Conservation (phyloP, 2,888 invertebrate genomes). For the Lapara coniferarum region DNA sequence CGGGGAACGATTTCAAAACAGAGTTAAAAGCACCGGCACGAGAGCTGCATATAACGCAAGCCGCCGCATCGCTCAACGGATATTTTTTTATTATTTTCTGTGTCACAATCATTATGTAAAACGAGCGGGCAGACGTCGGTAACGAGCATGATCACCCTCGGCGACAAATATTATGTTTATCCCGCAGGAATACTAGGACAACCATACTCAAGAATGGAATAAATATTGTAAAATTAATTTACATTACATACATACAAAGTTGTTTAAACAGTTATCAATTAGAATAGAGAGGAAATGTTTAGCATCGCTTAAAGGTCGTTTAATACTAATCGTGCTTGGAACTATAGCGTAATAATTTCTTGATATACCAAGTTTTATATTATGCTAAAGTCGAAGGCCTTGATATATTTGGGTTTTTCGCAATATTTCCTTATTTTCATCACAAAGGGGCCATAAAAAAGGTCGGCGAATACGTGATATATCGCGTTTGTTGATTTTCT, state of each 20-base stretch:
- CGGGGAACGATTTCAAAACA: constrained; percentile 24
- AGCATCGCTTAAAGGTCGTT: not conserved
- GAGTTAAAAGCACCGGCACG: constrained; percentile 18
- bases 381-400: not conserved
- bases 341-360: not conserved
- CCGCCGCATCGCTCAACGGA: constrained; percentile 6
- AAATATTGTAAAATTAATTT: constrained; percentile 9
- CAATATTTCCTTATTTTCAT: not conserved
- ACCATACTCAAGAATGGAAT: constrained; percentile 1
- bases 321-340: not conserved
- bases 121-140: constrained; percentile 16
- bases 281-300: not conserved
- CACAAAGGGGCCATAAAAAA: constrained; percentile 7
- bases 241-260: not conserved
- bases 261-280: not conserved
- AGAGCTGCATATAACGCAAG: constrained; percentile 19
- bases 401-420: not conserved
- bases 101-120: constrained; percentile 22
- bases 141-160: constrained; percentile 3
- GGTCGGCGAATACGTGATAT: constrained; percentile 14
- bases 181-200: not conserved
- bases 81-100: constrained; percentile 15
- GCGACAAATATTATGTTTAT: constrained; percentile 13
- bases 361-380: not conserved
- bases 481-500: constrained; percentile 1